A percentile compares a stretch with the other conserved stretches of the same genome.
These are phyloP conservation scores for Ips typographus DNA, from an alignment of 1,140 invertebrate genomes.

Conservation along the genomic window DNA sequence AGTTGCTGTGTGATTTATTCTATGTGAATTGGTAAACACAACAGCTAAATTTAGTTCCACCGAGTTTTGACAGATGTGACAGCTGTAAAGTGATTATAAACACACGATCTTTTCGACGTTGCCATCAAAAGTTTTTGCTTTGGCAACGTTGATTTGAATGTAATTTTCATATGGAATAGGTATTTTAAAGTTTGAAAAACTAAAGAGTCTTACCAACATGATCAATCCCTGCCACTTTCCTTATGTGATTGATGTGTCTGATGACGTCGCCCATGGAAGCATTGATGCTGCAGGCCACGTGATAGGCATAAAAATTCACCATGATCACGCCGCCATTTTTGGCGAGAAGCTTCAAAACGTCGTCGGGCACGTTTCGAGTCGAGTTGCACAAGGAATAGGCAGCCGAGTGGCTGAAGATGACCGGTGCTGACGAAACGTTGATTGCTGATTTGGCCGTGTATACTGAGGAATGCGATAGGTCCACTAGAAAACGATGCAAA, in stretches of 20 bases:
- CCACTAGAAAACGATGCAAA: conserved; percentile 61
- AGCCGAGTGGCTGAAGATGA: conserved; percentile 91
- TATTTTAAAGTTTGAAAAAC: conserved; percentile 1
- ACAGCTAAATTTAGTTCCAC: too few relatives aligned
- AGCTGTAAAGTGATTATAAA: too few relatives aligned
- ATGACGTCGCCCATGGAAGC: conserved; percentile 81
- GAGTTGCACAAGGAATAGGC: conserved; percentile 85
- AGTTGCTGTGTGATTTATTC: too few relatives aligned
- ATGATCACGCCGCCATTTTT: conserved; percentile 85
- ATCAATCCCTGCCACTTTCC: conserved; percentile 65
- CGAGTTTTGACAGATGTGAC: too few relatives aligned
- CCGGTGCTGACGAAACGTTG: conserved; percentile 79
- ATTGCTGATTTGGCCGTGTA: conserved; percentile 83
- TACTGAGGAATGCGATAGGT: conserved; percentile 86
- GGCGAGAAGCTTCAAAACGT: conserved; percentile 77
- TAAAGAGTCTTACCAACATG: conserved; percentile 58
- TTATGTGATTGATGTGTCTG: conserved; percentile 86
- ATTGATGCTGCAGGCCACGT: conserved; percentile 78
- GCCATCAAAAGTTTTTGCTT: too few relatives aligned
- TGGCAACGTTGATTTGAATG: not conserved
- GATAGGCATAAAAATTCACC: conserved; percentile 85
- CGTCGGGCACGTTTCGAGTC: conserved; percentile 85
- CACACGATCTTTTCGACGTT: too few relatives aligned
- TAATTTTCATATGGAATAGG: not conserved
- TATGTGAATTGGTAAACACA: too few relatives aligned